Conservation (phyloP, 1,140 invertebrate genomes). For the Megalonaias nervosa region DNA sequence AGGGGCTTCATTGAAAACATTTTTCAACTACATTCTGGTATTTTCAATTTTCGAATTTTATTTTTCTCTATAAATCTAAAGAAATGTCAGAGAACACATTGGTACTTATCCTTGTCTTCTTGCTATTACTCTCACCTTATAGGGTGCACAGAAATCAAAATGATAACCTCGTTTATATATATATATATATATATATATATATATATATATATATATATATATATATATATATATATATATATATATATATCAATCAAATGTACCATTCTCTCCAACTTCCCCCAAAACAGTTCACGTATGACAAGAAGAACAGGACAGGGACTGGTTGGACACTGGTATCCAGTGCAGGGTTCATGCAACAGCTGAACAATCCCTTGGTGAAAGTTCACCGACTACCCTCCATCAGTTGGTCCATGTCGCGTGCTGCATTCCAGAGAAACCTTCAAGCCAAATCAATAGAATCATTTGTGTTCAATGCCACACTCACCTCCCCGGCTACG, state of each 20-base stretch:
- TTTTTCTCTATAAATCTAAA: no score
- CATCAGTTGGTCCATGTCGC: constrained; percentile 15
- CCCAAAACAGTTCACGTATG: constrained; percentile 24
- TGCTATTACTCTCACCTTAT: no score
- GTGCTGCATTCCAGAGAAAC: constrained; percentile 9
- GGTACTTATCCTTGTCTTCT: no score
- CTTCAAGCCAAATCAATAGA: constrained; percentile 20
- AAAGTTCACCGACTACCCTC: constrained; percentile 15
- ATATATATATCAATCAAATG: background rate
- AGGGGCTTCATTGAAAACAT: no score
- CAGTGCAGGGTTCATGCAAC: constrained; percentile 24
- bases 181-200: background rate
- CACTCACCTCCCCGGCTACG: constrained; percentile 3
- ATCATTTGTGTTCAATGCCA: constrained; percentile 18
- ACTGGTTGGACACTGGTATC: constrained; percentile 14
- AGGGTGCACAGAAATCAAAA: no score
- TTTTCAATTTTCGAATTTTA: no score
- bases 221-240: no score
- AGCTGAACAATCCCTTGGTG: constrained; percentile 15
- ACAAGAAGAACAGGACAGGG: constrained; percentile 15
- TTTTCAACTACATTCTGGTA: no score
- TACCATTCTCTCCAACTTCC: constrained; percentile 6
- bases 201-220: no score
- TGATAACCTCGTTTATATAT: background rate
- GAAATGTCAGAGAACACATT: no score